Conservation (phyloP, 2,113 vertebrate species). For the Desmodus rotundus region DNA sequence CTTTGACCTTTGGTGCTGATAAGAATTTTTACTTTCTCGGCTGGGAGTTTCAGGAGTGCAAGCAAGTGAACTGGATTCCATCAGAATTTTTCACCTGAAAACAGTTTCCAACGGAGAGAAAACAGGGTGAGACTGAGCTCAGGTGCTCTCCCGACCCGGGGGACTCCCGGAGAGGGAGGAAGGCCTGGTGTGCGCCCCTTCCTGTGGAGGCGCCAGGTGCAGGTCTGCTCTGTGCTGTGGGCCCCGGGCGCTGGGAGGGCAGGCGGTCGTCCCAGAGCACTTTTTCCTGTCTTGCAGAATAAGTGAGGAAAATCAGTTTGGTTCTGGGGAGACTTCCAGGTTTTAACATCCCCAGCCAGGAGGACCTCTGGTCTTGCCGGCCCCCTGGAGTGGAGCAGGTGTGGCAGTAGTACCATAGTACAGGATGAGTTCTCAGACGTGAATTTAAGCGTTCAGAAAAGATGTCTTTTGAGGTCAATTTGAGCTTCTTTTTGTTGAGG, state of each 20-base stretch:
- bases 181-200: background rate
- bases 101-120: background rate
- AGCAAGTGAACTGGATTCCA: background rate
- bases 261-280: background rate
- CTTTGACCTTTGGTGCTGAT: conserved; percentile 37
- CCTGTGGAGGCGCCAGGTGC: background rate
- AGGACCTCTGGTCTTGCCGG: background rate
- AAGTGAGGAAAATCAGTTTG: background rate
- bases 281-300: background rate
- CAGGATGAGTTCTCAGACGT: background rate
- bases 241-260: background rate
- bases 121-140: background rate
- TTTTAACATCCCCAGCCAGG: background rate
- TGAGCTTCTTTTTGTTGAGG: conserved; percentile 19
- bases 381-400: background rate
- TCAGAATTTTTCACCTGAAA: background rate
- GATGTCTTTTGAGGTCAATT: background rate
- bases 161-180: background rate
- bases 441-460: background rate
- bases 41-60: background rate
- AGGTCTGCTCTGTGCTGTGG: background rate
- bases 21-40: background rate
- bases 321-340: background rate
- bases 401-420: no score
- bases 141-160: background rate